Conservation (phyloP, 2,113 vertebrate species). For the Menura novaehollandiae region DNA sequence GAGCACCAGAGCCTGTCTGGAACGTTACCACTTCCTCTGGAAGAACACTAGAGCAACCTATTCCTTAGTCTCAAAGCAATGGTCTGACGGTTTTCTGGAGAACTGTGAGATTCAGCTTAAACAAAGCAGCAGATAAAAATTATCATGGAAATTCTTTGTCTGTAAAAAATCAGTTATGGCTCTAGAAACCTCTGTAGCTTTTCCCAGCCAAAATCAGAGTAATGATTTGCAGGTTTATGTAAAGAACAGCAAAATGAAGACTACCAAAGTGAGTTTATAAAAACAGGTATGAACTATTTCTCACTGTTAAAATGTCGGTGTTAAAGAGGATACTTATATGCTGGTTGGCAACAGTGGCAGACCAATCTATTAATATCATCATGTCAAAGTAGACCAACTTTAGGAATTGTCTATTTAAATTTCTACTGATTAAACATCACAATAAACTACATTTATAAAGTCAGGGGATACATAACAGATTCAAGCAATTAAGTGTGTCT, state of each 20-base stretch:
- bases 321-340: neutral
- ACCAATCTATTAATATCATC: neutral
- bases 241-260: neutral
- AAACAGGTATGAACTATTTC: neutral
- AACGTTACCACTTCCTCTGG: neutral
- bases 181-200: neutral
- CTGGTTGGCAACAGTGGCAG: neutral
- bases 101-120: neutral
- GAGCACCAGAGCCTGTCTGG: neutral
- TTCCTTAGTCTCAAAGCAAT: neutral
- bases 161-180: neutral
- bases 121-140: neutral
- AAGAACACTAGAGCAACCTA: neutral
- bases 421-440: neutral
- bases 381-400: neutral
- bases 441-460: neutral
- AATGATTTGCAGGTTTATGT: neutral
- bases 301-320: neutral
- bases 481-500: neutral
- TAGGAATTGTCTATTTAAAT: neutral
- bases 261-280: neutral
- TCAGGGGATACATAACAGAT: neutral
- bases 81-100: neutral
- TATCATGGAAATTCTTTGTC: neutral
- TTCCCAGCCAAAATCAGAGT: neutral